Evolutionary conservation across 1,140 invertebrate species (phyloP), one percentile per base, ranked within the genome.

Genomic region (Vanessa atalanta): DNA sequence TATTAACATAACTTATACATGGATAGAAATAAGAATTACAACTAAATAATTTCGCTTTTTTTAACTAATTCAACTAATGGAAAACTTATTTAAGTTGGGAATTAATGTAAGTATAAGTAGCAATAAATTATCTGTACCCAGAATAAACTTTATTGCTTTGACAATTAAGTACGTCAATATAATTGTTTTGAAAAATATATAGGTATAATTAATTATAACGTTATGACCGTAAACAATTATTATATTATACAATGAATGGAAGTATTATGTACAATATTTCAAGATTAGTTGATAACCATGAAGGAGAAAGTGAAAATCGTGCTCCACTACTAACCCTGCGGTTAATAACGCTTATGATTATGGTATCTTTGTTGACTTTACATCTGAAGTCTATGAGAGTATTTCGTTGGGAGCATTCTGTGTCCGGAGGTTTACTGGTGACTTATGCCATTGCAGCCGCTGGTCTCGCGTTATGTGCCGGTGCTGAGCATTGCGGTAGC

Each of bases 361-460:
- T 90, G 61, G 83, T 85, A 2, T 70, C 77, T 0, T 57, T 84
- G 47, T 64, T 89, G 68, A 83, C 81, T 9, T 77, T 88, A 37
- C 88, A 91, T 51, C 16, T 86, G 7, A 78, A 86, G 0, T 86
- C 85, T 1, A 14, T 91, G 65, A 78, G 83, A 20, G 79, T 88
- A 16, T 89, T 90, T 47, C 79, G 85, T 0, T 91, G 86, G 88
- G 89, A 91, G 69, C 80, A 84, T 16, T 84, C 85, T 0, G 83
- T 90, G 26, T 79, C 83, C 31, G 88, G 85, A 2, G 89, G 88
- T 6, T 64, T 91, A 7, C 57, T 90, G 1, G 83, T 90, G 2
- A 84, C 87, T 5, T 91, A 85, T 50, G 74, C 53, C 23, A 72
- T 91, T 13, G 78, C 83, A 0, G 65, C 68, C 11, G 13, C 83